Evolutionary conservation across 2,888 invertebrate genomes (phyloP).

Genomic region (Melitaea athalia): DNA sequence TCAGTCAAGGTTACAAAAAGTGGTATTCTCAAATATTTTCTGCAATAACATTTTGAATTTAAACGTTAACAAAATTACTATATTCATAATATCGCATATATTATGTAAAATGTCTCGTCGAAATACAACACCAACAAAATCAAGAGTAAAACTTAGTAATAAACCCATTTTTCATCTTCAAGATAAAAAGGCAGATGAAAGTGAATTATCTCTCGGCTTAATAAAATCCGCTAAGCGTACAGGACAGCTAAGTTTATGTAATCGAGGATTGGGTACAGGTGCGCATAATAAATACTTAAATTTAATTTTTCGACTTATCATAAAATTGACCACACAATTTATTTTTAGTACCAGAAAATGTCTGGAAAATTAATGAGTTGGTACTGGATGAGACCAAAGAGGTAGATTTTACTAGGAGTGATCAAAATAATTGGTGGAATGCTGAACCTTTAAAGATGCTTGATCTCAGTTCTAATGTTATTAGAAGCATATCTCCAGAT

Average conservation of each 20-base stretch:
- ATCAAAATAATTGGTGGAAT: constrained; percentile 91
- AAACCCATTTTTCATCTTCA: constrained; percentile 86
- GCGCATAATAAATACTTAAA: constrained; percentile 45
- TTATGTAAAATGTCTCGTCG: constrained; percentile 61
- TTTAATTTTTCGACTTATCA: background rate
- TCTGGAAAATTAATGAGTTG: constrained; percentile 88
- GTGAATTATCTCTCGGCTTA: constrained; percentile 85
- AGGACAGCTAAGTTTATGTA: constrained; percentile 90
- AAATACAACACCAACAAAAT: constrained; percentile 53
- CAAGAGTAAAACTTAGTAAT: constrained; percentile 66
- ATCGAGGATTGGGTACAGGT: constrained; percentile 88
- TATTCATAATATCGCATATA: background rate
- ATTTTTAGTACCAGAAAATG: constrained; percentile 85
- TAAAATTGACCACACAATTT: background rate
- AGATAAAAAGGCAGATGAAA: constrained; percentile 87
- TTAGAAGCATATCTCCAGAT: constrained; percentile 84
- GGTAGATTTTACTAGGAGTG: constrained; percentile 81
- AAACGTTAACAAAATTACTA: background rate
- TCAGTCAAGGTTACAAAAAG: background rate
- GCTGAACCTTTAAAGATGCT: constrained; percentile 88
- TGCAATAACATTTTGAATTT: background rate
- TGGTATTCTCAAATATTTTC: background rate
- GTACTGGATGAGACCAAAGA: constrained; percentile 83
- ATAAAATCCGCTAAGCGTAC: constrained; percentile 91
- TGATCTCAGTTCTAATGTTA: constrained; percentile 89